Evolutionary conservation across 2,797 vertebrate species (phyloP), one percentile per base, ranked within the genome.

Genomic region (Podargus strigoides): DNA sequence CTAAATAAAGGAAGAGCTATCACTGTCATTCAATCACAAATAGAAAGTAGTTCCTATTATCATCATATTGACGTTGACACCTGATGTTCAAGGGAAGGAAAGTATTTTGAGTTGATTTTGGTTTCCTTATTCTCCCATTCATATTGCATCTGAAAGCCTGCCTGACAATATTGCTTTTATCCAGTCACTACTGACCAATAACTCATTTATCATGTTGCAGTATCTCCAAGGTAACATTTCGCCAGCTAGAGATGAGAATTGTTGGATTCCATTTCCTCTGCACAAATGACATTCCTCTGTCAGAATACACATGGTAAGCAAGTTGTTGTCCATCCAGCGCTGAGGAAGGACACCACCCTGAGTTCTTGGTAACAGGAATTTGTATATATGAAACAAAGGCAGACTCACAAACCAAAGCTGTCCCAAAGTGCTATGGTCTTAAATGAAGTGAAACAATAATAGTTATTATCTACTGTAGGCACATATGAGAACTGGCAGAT

Each of bases 201-300:
- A 95, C 56, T 64, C 92, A 74, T 95, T 97, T 96, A 91, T 90
- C 83, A 53, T 58, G 56, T 44, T 92, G 66, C 56, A 90, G 41
- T 95, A 94, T 97, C 96, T 97, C 91, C 92, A 95, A 92, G 83
- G 95, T 95, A 96, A 96, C 81, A 62, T 68, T 93, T 86, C 91
- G 72, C 70, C 80, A 87, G 64, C 79, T 50, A 64, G 52, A 76
- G 63, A 83, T 69, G 56, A 92, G 88, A 95, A 78, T 32, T 36
- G 44, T 73, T 93, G 55, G 44, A 58, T 79, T 95, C 55, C 36
- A 82, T 86, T 92, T 93, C 27, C 60, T 56, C 39, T 70, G 56
- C 41, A 75, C 12, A 85, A 82, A 91, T 80, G 46, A 50, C 53
- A 84, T 78, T 85, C 74, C 59, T 93, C 64, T 47, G 56, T 60